Conservation (phyloP, 2,797 vertebrate species). For the Centroberyx gerrardi region DNA sequence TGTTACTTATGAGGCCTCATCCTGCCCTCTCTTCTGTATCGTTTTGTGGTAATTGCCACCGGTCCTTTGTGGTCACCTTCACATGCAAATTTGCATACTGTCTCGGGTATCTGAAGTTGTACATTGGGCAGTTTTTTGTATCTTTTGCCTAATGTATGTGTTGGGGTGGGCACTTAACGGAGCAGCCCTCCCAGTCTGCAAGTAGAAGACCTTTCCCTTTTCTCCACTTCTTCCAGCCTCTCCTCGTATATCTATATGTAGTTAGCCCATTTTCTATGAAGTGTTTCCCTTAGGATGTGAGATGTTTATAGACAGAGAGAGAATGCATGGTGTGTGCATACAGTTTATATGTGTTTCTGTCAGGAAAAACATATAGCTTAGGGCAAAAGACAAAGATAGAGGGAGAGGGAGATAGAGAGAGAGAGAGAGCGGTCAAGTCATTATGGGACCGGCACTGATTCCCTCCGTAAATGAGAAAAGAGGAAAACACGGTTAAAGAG, state of each 20-base stretch:
- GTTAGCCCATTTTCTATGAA: constrained; percentile 55
- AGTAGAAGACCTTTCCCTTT: no score
- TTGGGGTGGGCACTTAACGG: constrained; percentile 19
- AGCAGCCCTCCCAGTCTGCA: constrained; percentile 24
- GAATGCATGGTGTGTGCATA: constrained; percentile 45
- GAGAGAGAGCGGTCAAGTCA: constrained; percentile 44
- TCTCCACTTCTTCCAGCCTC: constrained; percentile 6
- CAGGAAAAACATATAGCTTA: constrained; percentile 53
- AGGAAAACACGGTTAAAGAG: constrained; percentile 38
- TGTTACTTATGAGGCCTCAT: constrained; percentile 7
- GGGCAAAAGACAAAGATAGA: constrained; percentile 58
- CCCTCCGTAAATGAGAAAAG: constrained; percentile 47
- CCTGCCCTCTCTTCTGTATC: neutral
- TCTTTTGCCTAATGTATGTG: no score
- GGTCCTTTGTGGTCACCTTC: constrained; percentile 3
- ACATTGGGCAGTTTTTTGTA: no score
- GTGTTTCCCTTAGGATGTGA: constrained; percentile 50
- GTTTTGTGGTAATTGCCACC: neutral
- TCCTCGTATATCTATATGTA: constrained; percentile 44
- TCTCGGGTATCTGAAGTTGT: no score
- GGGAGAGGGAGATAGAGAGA: neutral
- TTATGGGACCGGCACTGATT: constrained; percentile 55
- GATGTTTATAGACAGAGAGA: constrained; percentile 56
- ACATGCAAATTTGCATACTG: neutral
- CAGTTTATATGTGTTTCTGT: constrained; percentile 39